A percentile compares a stretch with the other conserved stretches of the same genome.
These are phyloP conservation scores for Acanthaster planci DNA, from an alignment of 35 echinoderm and acorn worm species.

Conservation along the genomic window DNA sequence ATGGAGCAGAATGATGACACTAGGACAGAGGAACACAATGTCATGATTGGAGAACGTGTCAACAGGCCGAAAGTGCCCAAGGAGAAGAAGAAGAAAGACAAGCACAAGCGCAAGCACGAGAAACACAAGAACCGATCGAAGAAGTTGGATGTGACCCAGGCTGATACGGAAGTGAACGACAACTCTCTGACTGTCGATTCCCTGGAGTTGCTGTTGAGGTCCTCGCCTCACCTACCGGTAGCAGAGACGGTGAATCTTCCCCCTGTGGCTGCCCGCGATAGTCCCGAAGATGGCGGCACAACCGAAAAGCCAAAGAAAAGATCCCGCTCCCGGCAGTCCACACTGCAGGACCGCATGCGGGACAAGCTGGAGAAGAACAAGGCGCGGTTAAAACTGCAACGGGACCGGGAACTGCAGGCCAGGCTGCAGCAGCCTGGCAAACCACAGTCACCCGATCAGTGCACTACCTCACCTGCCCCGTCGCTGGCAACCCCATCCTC, in stretches of 20 bases:
- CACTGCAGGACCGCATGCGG: constrained; percentile 61
- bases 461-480: constrained; percentile 1
- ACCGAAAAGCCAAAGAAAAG: constrained; percentile 18
- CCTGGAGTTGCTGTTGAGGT: constrained; percentile 24
- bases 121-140: constrained; percentile 57
- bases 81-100: constrained; percentile 97
- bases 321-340: constrained; percentile 21
- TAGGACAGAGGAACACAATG: constrained; percentile 31
- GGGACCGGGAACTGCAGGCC: constrained; percentile 71
- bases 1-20: constrained; percentile 33
- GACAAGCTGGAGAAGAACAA: constrained; percentile 80
- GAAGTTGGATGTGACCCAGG: not conserved
- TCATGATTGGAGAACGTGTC: constrained; percentile 44
- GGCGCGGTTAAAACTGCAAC: constrained; percentile 53
- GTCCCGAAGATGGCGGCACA: not conserved
- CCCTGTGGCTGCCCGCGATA: not conserved
- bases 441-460: not conserved
- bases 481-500: constrained; percentile 33
- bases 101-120: constrained; percentile 75
- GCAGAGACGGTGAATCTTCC: constrained; percentile 8
- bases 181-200: not conserved
- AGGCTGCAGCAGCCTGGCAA: constrained; percentile 16
- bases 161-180: not conserved
- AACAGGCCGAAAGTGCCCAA: constrained; percentile 59
- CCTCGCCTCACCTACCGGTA: not conserved